Percentiles rank a stretch among this genome's conserved stretches.
Evolutionary conservation across 2,797 vertebrate genomes (phyloP).

Genomic region (Pterois miles): DNA sequence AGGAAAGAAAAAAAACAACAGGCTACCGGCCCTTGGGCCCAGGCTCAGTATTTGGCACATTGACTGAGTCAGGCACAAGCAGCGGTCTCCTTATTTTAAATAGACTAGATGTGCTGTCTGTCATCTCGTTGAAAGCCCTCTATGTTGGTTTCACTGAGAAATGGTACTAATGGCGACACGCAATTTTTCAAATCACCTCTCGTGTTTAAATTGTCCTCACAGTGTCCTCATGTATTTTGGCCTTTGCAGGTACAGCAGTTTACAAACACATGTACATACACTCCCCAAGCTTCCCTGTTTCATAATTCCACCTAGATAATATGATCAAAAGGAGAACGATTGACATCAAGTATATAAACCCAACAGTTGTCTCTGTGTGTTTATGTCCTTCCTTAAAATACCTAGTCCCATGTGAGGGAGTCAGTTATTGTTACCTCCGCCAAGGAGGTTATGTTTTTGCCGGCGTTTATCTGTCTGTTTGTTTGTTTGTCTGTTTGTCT

Average conservation of each 20-base stretch:
- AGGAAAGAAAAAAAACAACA: background rate
- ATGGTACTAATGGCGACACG: constrained; percentile 31
- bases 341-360: constrained; percentile 9
- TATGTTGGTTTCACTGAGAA: constrained; percentile 19
- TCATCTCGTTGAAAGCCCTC: background rate
- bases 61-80: background rate
- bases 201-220: constrained; percentile 29
- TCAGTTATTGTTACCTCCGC: constrained; percentile 7
- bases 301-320: constrained; percentile 25
- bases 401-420: background rate
- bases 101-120: constrained; percentile 1
- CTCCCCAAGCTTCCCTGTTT: constrained; percentile 10
- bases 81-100: background rate
- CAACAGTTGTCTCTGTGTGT: constrained; percentile 14
- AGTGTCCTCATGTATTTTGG: constrained; percentile 1
- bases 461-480: no score
- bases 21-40: background rate
- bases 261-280: constrained; percentile 5
- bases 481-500: no score
- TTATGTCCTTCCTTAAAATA: background rate
- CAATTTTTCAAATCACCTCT: constrained; percentile 38
- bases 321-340: constrained; percentile 23
- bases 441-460: no score
- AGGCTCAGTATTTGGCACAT: background rate
- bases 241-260: background rate